Conservation (phyloP, 2,797 vertebrate genomes). For the Neosalanx taihuensis region DNA sequence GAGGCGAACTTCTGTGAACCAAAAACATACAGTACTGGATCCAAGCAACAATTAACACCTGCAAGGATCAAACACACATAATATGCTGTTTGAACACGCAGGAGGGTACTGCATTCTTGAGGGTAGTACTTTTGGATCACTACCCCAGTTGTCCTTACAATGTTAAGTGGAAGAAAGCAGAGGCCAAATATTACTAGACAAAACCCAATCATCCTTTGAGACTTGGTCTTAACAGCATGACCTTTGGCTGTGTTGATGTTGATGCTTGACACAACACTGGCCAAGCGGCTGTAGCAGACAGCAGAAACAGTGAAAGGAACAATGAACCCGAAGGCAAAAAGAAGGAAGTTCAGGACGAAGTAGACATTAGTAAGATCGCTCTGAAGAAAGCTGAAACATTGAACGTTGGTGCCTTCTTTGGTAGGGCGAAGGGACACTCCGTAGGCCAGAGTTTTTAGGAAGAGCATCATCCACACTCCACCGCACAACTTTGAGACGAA, state of each 20-base stretch:
- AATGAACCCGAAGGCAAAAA: slow-evolving; percentile 58
- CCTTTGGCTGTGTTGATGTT: slow-evolving; percentile 57
- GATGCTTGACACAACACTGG: slow-evolving; percentile 53
- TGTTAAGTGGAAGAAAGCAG: slow-evolving; percentile 71
- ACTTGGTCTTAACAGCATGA: slow-evolving; percentile 62
- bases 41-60: slow-evolving; percentile 69
- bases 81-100: slow-evolving; percentile 50
- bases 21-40: slow-evolving; percentile 66
- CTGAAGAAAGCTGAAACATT: slow-evolving; percentile 70
- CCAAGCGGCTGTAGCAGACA: slow-evolving; percentile 61
- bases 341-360: slow-evolving; percentile 62
- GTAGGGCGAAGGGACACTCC: slow-evolving; percentile 59
- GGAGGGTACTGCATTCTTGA: slow-evolving; percentile 36
- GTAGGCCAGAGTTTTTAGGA: slow-evolving; percentile 51
- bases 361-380: slow-evolving; percentile 36
- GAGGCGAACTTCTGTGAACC: slow-evolving; percentile 58
- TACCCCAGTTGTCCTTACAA: slow-evolving; percentile 55
- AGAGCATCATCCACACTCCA: slow-evolving; percentile 60
- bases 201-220: slow-evolving; percentile 61
- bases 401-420: slow-evolving; percentile 32
- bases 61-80: slow-evolving; percentile 60
- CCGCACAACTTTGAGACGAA: slow-evolving; percentile 66
- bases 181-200: slow-evolving; percentile 66
- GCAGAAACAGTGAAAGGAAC: slow-evolving; percentile 61
- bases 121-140: slow-evolving; percentile 51